Evolutionary conservation across 2,113 vertebrate genomes (phyloP).

Genomic region (Tetrax tetrax): DNA sequence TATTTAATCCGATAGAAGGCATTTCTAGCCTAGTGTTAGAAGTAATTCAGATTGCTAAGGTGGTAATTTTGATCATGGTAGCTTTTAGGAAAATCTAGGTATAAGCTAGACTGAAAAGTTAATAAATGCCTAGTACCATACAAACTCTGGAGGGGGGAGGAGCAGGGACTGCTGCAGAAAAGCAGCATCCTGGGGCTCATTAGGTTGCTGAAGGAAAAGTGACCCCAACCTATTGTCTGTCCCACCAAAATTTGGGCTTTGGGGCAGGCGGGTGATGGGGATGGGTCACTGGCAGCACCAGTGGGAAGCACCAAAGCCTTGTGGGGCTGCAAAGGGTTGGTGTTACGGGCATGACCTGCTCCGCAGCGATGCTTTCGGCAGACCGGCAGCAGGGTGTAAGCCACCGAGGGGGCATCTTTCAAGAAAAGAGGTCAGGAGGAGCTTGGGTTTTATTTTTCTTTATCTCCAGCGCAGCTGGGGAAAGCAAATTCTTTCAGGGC

Average conservation of each 20-base stretch:
- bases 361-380: rapidly evolving
- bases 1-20: constrained; percentile 6
- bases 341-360: rapidly evolving
- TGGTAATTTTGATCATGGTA: constrained; percentile 46
- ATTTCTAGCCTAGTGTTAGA: constrained; percentile 20
- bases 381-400: background rate
- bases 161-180: background rate
- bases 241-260: background rate
- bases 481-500: background rate
- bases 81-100: constrained; percentile 21
- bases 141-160: background rate
- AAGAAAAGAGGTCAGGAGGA: background rate
- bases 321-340: background rate
- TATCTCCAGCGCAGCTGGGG: background rate
- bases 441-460: background rate
- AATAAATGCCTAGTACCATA: background rate
- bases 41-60: background rate
- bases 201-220: background rate
- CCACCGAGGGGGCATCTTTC: background rate
- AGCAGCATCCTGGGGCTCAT: rapidly evolving
- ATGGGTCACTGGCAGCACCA: background rate
- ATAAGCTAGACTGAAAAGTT: background rate
- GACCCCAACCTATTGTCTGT: background rate
- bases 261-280: background rate
- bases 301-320: background rate